Base-by-base conservation (phyloP, 2,797 vertebrate genomes). In the Rhyacichthys aspro region DNA sequence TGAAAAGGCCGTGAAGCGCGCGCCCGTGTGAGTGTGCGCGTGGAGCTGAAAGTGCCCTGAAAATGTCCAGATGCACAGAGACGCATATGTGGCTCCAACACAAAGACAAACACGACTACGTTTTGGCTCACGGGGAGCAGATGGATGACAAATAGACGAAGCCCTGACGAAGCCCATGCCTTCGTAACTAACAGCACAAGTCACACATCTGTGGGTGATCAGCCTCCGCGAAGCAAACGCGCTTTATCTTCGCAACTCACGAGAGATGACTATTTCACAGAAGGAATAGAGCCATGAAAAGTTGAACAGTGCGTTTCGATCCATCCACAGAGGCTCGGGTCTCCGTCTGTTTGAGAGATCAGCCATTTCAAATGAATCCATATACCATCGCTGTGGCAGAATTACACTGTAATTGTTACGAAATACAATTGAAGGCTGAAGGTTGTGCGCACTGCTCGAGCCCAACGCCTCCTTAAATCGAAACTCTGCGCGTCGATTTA, bases 21-120 rank as follows among this genome's bases (percentile, higher is more conserved):
- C 16, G 48, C 48, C 2, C 2, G 32, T n/a, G 9, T 17, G 46
- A 12, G 38, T 6, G n/a, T 15, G 10, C 5, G 34, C 48, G 63
- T 14, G 52, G 19, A 67, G 58, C 68, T 59, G 36, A 67, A 63
- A 71, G 53, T 50, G 58, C 45, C 38, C 52, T 86, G 89, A 90
- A 82, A 77, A 83, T 85, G 59, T 84, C 85, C 88, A 89, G 87
- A 88, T 45, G 67, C 72, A 36, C 63, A 5, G 78, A 72, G 53
- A 81, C 78, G 59, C 73, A 63, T 60, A 59, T 56, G 63, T 65
- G 55, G 17, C 59, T 67, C 65, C 46, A 66, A 28, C 78, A 74
- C 57, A 63, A 74, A 85, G 63, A 59, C 70, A 67, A 80, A 76
- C 76, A 82, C 36, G 1, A 69, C n/a, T 55, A 28, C 32, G 43